Evolutionary conservation across 2,797 vertebrate genomes (phyloP).

Genomic region (Semotilus atromaculatus): DNA sequence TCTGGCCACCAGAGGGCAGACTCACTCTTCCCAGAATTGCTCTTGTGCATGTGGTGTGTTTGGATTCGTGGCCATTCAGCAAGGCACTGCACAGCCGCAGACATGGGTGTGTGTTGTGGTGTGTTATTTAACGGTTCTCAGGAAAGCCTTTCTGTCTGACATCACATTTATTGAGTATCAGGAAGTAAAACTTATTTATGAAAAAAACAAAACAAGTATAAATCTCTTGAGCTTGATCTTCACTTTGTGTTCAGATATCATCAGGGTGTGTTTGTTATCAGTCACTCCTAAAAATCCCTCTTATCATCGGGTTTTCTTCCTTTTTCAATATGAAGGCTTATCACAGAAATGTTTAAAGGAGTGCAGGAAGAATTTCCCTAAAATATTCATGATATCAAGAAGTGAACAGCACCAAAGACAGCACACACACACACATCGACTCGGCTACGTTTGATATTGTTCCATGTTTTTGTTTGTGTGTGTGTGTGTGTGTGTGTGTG

Average conservation of each 20-base stretch:
- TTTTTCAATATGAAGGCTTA: constrained; percentile 7
- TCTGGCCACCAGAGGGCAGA: constrained; percentile 39
- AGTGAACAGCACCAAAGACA: not conserved
- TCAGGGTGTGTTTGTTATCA: not conserved
- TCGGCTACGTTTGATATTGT: not conserved
- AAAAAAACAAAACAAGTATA: not conserved
- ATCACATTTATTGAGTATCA: constrained; percentile 18
- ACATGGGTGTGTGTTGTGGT: constrained; percentile 11
- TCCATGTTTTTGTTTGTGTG: not conserved
- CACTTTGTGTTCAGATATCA: not conserved
- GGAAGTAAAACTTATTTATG: constrained; percentile 10
- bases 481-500: not conserved
- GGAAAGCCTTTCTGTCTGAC: constrained; percentile 8
- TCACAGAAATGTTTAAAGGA: not conserved
- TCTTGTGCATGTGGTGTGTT: not conserved
- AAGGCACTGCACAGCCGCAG: not conserved
- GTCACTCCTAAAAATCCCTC: constrained; percentile 11
- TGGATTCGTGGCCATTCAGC: not conserved
- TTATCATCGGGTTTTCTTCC: not conserved
- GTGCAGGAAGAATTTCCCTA: constrained; percentile 37
- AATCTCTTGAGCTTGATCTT: not conserved
- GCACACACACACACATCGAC: not conserved
- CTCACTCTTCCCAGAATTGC: constrained; percentile 4
- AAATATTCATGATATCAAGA: not conserved
- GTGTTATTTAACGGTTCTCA: constrained; percentile 3